Conservation (phyloP, 2,888 invertebrate species). For the Pandemis heparana region DNA sequence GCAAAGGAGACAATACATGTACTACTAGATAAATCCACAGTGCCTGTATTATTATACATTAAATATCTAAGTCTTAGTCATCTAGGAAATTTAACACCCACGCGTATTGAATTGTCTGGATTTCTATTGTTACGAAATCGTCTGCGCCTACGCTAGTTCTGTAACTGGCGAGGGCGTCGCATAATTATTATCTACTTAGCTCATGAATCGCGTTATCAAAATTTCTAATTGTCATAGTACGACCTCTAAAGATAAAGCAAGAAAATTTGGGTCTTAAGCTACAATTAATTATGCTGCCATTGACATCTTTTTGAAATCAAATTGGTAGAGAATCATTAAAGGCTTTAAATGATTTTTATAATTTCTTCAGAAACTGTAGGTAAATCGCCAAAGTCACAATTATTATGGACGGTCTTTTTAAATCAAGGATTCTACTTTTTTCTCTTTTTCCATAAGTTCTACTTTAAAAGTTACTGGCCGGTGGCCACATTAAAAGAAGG, state of each 20-base stretch:
- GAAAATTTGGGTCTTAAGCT: not conserved
- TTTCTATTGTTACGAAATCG: slow-evolving; percentile 33
- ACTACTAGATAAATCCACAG: too few species aligned
- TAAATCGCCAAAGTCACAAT: not conserved
- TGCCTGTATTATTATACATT: not conserved
- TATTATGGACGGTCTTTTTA: not conserved
- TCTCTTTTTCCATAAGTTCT: too few species aligned
- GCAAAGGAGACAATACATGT: too few species aligned
- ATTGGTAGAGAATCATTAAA: too few species aligned
- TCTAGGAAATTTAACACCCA: slow-evolving; percentile 30
- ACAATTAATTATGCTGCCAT: too few species aligned
- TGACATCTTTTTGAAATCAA: too few species aligned
- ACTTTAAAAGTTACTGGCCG: too few species aligned
- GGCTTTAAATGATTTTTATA: too few species aligned
- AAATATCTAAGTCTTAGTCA: slow-evolving; percentile 18
- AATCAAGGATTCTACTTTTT: not conserved
- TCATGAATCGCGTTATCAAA: not conserved
- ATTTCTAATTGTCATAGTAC: not conserved
- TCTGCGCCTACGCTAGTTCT: slow-evolving; percentile 27
- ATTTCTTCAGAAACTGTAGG: too few species aligned
- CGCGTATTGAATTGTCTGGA: slow-evolving; percentile 18
- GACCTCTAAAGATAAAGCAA: not conserved
- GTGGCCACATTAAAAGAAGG: too few species aligned
- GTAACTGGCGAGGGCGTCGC: not conserved
- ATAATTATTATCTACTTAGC: not conserved